phyloP scores from a whole-genome alignment of 2,113 vertebrate genomes.

The Silurus glanis region DNA sequence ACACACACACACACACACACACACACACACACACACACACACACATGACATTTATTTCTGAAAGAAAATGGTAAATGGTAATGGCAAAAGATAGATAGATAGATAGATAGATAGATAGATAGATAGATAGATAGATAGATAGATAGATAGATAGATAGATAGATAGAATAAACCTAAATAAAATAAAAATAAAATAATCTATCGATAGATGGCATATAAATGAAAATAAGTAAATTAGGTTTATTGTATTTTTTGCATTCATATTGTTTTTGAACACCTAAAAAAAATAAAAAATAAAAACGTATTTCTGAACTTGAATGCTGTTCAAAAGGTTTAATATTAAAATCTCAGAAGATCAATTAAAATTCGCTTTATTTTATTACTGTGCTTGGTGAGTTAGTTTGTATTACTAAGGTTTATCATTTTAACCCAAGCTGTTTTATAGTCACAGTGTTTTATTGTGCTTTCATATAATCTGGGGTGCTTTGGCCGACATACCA shows the following conservation, averaged over 20 bases:
- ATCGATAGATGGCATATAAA: neutral
- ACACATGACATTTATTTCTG: too few relatives aligned
- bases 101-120: neutral
- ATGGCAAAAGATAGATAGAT: too few relatives aligned
- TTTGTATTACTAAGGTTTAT: slow-evolving; percentile 39
- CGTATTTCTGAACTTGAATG: slow-evolving; percentile 33
- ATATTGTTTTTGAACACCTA: neutral
- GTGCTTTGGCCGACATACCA: neutral
- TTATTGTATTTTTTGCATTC: neutral
- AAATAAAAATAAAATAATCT: neutral
- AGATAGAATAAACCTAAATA: neutral
- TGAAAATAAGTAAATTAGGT: neutral
- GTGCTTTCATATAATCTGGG: neutral
- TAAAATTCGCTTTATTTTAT: slow-evolving; percentile 14
- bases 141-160: neutral
- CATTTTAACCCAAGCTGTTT: slow-evolving; percentile 46
- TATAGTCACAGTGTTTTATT: slow-evolving; percentile 41
- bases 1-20: too few relatives aligned
- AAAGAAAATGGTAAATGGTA: too few relatives aligned
- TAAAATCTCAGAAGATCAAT: slow-evolving; percentile 13
- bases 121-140: slow-evolving; percentile 1
- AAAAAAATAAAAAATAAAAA: neutral
- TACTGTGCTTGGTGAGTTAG: slow-evolving; percentile 30
- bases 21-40: too few relatives aligned
- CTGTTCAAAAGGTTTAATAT: slow-evolving; percentile 9